Evolutionary conservation across 1,140 invertebrate species (phyloP).

Genomic region (Gryon sp.): DNA sequence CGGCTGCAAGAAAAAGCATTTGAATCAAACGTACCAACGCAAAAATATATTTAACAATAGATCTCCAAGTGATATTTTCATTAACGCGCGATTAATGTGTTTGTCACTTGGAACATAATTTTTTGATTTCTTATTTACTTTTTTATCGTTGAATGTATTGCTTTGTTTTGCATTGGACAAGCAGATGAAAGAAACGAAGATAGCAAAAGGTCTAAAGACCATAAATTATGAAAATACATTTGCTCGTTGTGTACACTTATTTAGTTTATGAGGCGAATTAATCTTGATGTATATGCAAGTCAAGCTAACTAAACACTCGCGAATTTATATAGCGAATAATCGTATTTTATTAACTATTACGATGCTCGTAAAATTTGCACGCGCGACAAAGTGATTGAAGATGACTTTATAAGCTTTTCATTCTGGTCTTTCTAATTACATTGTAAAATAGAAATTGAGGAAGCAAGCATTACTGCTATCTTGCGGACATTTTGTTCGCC

Average conservation of each 20-base stretch:
- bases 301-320: conserved; percentile 10
- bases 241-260: conserved; percentile 2
- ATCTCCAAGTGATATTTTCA: conserved; percentile 44
- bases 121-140: not conserved
- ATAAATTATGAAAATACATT: conserved; percentile 36
- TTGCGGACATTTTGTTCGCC: too few relatives aligned
- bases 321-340: conserved; percentile 22
- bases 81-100: conserved; percentile 16
- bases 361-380: conserved; percentile 29
- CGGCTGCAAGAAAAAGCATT: conserved; percentile 5
- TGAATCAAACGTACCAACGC: conserved; percentile 19
- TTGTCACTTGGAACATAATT: not conserved
- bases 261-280: conserved; percentile 38
- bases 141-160: not conserved
- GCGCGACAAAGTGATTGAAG: conserved; percentile 33
- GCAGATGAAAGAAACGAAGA: not conserved
- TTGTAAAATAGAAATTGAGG: not conserved
- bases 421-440: not conserved
- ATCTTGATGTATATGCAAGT: conserved; percentile 14
- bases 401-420: conserved; percentile 16
- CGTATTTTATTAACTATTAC: conserved; percentile 37
- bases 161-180: not conserved
- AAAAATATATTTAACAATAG: conserved; percentile 16
- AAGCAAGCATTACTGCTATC: too few relatives aligned
- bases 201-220: not conserved